These are phyloP conservation scores for Leucosticte australis DNA, from an alignment of 2,113 vertebrate species.

Conservation along the genomic window DNA sequence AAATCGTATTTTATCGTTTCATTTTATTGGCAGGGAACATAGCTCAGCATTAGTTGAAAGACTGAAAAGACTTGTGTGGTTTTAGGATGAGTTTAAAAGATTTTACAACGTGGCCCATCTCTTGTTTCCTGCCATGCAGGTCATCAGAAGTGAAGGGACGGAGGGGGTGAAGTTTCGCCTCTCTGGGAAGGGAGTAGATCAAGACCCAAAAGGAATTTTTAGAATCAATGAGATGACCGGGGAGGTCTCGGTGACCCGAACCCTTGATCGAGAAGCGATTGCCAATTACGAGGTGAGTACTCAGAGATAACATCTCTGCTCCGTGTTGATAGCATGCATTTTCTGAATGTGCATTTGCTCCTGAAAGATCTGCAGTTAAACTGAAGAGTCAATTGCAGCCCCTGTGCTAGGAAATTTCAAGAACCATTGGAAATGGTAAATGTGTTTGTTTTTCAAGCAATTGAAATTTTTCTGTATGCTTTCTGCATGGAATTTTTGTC, in stretches of 20 bases:
- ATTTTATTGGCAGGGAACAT: not conserved
- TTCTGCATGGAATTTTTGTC: not conserved
- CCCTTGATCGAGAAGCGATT: constrained; percentile 86
- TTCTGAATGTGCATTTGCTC: not conserved
- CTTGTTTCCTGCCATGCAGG: constrained; percentile 68
- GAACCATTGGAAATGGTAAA: not conserved
- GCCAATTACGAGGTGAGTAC: constrained; percentile 86
- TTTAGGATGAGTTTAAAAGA: not conserved
- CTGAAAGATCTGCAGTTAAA: not conserved
- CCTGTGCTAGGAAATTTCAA: not conserved
- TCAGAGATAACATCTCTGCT: not conserved
- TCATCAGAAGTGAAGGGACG: constrained; percentile 81
- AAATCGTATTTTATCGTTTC: not conserved
- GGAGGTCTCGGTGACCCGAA: constrained; percentile 85
- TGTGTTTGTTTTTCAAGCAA: not conserved
- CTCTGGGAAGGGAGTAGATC: constrained; percentile 90
- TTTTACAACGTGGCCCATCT: not conserved
- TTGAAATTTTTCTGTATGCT: not conserved
- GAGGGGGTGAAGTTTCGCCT: constrained; percentile 87
- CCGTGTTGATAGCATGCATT: not conserved
- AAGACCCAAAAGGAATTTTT: constrained; percentile 90
- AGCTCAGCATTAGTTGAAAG: not conserved
- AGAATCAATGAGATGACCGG: constrained; percentile 88
- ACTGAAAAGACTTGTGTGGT: not conserved
- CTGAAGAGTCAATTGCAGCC: not conserved